Evolutionary conservation across 1,140 invertebrate genomes (phyloP), one percentile per base, ranked within the genome.

Genomic region (Trigoniulus corallinus): DNA sequence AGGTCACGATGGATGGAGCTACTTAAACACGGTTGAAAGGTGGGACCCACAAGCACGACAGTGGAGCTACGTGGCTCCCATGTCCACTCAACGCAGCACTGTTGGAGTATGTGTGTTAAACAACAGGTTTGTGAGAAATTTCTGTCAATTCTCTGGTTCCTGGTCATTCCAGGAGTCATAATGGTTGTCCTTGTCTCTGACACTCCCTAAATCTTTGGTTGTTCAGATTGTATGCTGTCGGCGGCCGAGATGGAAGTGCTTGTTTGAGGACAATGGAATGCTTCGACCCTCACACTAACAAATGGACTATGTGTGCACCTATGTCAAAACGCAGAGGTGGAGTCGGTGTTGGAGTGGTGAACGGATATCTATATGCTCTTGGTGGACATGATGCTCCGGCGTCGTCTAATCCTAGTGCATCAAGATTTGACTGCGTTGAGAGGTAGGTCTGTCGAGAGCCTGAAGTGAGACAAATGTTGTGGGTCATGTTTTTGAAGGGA

Each of bases 1-100:
- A 24, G 92, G 89, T 15, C 88, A 95, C 63, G 91, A 95, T 70
- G 83, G 80, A 27, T 94, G 88, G 88, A 88, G 86, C 59, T 95
- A 93, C 65, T 69, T 93, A 12, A 88, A 88, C 63, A 88, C 87
- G 2, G 88, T 92, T 0, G 89, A 95, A 68, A 67, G 84, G 51
- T 94, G 86, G 84, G 88, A 95, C 69, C 82, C 88, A 2, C 74
- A 78, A 45, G 79, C 84, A 1, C 73, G 80, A 49, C 77, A 82
- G 52, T 94, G 88, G 88, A 86, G 76, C 58, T 84, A 82, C 62
- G 84, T 93, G 47, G 79, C 86, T 7, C 76, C 86, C 2, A 91
- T 94, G 86, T 77, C 77, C 25, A 80, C 79, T 47, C 80, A 84
- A 57, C 73, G 89, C 24, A 88, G 85, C 53, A 89, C 87, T 42